Conservation (phyloP, 1,140 invertebrate species). For the Atopsyche davidsoni region DNA sequence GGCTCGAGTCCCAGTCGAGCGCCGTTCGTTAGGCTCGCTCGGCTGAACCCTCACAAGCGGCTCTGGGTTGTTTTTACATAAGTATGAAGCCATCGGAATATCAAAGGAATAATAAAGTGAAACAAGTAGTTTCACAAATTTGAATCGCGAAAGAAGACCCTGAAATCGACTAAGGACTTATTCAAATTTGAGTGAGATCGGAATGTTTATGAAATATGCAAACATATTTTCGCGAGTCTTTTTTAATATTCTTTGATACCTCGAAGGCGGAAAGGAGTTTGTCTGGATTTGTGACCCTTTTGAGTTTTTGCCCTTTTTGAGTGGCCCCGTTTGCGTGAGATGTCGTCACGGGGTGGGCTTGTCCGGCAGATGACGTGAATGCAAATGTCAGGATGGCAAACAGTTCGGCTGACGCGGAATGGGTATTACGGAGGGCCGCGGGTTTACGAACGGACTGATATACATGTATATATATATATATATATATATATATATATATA, state of each 20-base stretch:
- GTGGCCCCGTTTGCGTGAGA: no score
- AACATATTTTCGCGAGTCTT: background rate
- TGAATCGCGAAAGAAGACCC: background rate
- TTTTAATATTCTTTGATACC: conserved; percentile 5
- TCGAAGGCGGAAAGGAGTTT: no score
- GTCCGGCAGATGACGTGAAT: no score
- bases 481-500: no score
- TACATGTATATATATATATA: no score
- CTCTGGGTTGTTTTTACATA: conserved; percentile 23
- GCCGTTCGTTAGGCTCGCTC: conserved; percentile 27
- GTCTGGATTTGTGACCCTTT: no score
- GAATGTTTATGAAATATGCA: background rate
- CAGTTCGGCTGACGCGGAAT: no score
- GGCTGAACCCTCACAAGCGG: conserved; percentile 25
- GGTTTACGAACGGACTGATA: no score
- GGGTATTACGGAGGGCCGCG: no score
- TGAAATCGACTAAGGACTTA: background rate
- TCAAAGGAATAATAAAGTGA: conserved; percentile 31
- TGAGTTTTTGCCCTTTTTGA: no score
- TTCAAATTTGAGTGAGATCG: background rate
- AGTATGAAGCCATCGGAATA: conserved; percentile 29
- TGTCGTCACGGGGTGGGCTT: no score
- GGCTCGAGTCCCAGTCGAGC: conserved; percentile 1
- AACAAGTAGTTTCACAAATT: conserved; percentile 23
- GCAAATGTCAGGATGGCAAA: no score